Evolutionary conservation across 2,797 vertebrate genomes (phyloP).

Genomic region (Morelia viridis): DNA sequence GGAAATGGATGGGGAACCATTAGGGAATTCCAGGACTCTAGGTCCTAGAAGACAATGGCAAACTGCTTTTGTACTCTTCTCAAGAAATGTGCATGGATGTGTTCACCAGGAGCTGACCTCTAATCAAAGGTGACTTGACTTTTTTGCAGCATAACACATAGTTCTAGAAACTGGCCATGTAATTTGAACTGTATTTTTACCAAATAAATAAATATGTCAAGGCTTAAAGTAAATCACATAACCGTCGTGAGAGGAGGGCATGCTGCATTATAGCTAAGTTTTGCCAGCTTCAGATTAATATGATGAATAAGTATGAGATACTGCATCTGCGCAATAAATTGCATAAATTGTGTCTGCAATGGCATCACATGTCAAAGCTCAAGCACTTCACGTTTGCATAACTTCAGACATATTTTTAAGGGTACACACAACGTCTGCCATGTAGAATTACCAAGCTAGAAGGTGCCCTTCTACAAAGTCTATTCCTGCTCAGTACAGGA

Average conservation of each 20-base stretch:
- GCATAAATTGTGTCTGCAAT: background rate
- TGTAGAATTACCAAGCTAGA: too few relatives aligned
- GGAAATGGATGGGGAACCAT: too few relatives aligned
- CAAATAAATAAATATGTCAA: background rate
- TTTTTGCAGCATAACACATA: background rate
- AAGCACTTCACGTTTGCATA: background rate
- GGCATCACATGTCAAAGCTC: background rate
- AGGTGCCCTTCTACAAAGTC: too few relatives aligned
- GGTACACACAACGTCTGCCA: background rate
- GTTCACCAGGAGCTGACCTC: background rate
- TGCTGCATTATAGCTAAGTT: background rate
- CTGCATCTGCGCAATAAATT: too few relatives aligned
- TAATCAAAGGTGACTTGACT: background rate
- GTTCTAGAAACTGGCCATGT: background rate
- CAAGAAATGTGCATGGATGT: too few relatives aligned
- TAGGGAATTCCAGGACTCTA: too few relatives aligned
- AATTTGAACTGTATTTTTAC: background rate
- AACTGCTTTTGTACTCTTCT: background rate
- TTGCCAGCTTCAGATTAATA: background rate
- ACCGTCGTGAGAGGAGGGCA: too few relatives aligned
- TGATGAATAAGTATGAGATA: too few relatives aligned
- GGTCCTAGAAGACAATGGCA: background rate
- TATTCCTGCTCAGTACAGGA: too few relatives aligned
- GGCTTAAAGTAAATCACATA: background rate
- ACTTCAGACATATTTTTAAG: background rate